A percentile compares a stretch with the other conserved stretches of the same genome.
Evolutionary conservation across 1,140 invertebrate species (phyloP).

Genomic region (Asobara japonica): DNA sequence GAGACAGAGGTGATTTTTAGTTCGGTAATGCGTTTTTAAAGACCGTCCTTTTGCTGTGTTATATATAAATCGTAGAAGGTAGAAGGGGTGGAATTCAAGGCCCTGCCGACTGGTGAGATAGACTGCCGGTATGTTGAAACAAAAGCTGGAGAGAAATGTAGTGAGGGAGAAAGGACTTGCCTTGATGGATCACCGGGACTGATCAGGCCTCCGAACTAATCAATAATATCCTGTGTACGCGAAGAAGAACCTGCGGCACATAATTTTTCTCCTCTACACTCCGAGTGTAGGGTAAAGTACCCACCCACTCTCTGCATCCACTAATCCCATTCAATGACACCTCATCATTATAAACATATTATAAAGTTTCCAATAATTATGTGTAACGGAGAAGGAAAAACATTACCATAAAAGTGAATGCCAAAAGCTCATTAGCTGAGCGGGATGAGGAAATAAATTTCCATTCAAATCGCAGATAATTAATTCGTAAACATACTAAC

Average conservation of each 20-base stretch:
- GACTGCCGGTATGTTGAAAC: constrained; percentile 19
- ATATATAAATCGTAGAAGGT: constrained; percentile 12
- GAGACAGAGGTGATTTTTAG: constrained; percentile 34
- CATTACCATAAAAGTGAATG: neutral
- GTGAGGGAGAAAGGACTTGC: constrained; percentile 29
- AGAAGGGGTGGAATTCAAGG: constrained; percentile 15
- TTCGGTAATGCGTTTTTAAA: constrained; percentile 63
- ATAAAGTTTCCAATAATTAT: constrained; percentile 28
- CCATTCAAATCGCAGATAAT: neutral
- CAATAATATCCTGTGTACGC: constrained; percentile 49
- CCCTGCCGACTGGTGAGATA: constrained; percentile 33
- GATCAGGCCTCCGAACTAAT: constrained; percentile 59
- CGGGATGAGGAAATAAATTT: neutral
- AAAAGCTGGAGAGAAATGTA: constrained; percentile 23
- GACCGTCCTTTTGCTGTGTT: constrained; percentile 48
- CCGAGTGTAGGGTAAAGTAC: constrained; percentile 2
- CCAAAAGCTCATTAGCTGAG: neutral
- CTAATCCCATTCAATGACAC: constrained; percentile 50
- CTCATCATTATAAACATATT: constrained; percentile 64
- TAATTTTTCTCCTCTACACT: constrained; percentile 15
- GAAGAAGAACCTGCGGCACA: neutral
- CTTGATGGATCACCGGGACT: constrained; percentile 59
- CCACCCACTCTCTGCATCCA: constrained; percentile 23
- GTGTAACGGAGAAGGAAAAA: neutral
- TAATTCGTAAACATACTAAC: neutral